Evolutionary conservation across 2,113 vertebrate species (phyloP).

Genomic region (Petrocephalus zakoni): DNA sequence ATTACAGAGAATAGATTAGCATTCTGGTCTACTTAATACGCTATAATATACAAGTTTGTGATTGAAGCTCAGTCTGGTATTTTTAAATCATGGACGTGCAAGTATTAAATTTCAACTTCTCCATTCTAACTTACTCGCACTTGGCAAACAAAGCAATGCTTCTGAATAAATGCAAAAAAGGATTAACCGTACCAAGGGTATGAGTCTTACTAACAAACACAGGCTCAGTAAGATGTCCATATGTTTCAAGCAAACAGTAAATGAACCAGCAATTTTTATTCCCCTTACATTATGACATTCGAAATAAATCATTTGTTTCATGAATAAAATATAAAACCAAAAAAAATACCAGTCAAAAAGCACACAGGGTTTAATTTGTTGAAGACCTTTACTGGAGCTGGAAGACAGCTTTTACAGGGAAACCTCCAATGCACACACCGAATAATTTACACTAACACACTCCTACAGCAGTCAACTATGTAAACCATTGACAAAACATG

Average conservation of each 20-base stretch:
- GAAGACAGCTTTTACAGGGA: conserved; percentile 50
- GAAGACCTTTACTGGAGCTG: conserved; percentile 63
- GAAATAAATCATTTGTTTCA: background rate
- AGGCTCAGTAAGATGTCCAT: background rate
- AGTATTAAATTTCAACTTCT: background rate
- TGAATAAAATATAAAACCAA: background rate
- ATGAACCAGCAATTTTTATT: background rate
- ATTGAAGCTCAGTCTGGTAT: background rate
- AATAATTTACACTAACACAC: conserved; percentile 50
- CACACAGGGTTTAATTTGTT: conserved; percentile 34
- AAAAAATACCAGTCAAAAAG: background rate
- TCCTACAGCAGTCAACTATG: conserved; percentile 36
- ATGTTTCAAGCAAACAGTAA: background rate
- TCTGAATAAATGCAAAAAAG: background rate
- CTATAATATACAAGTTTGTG: background rate
- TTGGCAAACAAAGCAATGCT: background rate
- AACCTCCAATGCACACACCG: conserved; percentile 37
- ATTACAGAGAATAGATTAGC: background rate
- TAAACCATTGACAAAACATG: conserved; percentile 34
- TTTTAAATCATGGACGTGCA: background rate
- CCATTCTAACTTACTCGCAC: background rate
- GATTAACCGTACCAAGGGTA: background rate
- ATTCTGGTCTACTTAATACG: background rate
- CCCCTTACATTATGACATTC: background rate
- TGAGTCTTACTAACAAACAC: background rate